phyloP scores from a whole-genome alignment of 2,797 vertebrate genomes.

The Rousettus madagascariensis region DNA sequence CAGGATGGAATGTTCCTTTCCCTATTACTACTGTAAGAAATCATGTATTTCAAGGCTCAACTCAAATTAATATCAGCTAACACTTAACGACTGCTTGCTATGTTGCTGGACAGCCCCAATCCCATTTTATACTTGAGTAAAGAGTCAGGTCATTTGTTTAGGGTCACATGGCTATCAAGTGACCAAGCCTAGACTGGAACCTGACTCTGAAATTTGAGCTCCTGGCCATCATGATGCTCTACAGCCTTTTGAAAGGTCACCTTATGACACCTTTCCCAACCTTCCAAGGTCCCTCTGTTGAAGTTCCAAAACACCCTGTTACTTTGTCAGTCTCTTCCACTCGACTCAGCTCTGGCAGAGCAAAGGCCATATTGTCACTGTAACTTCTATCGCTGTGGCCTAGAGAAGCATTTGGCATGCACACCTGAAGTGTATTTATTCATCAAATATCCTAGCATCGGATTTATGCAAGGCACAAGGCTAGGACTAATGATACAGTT shows the following conservation, averaged over 20 bases:
- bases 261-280: not conserved
- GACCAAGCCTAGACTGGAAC: not conserved
- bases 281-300: not conserved
- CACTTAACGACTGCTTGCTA: not conserved
- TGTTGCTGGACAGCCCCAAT: not conserved
- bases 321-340: not conserved
- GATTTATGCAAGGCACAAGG: fast-evolving
- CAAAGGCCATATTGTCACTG: fast-evolving
- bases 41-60: not conserved
- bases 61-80: not conserved
- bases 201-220: not conserved
- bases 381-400: not conserved
- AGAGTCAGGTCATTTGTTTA: not conserved
- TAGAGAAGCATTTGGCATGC: too few relatives aligned
- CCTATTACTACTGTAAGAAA: not conserved
- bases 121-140: slow-evolving; percentile 5
- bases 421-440: not conserved
- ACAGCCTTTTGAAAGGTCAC: not conserved
- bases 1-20: not conserved
- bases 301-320: not conserved
- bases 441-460: not conserved
- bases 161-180: not conserved
- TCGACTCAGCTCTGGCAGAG: not conserved
- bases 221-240: too few relatives aligned
- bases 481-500: not conserved